Evolutionary conservation across 1,140 invertebrate genomes (phyloP).

Genomic region (Euura lappo): DNA sequence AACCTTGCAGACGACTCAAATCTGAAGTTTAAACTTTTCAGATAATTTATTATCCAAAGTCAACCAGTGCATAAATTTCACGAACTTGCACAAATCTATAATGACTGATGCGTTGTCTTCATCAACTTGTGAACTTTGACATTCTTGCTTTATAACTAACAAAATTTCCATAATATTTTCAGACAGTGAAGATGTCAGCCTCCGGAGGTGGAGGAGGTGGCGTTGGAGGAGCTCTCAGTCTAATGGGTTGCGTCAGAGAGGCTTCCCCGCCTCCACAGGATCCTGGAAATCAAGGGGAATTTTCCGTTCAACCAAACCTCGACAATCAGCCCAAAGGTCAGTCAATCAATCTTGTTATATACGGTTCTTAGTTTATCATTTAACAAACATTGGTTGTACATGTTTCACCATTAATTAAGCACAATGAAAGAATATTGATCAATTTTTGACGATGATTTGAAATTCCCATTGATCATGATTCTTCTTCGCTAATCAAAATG

Average conservation of each 20-base stretch:
- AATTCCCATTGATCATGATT: no score
- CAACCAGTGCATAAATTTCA: no score
- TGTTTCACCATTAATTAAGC: no score
- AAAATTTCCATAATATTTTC: conserved; percentile 46
- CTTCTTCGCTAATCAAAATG: no score
- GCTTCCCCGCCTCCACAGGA: conserved; percentile 54
- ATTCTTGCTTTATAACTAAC: conserved; percentile 41
- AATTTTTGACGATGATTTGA: no score
- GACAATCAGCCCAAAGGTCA: conserved; percentile 6
- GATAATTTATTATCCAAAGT: no score
- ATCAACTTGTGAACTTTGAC: conserved; percentile 27
- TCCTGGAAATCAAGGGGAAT: background rate
- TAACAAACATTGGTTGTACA: no score
- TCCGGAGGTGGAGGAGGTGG: conserved; percentile 38
- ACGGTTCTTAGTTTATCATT: no score
- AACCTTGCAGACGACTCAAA: no score
- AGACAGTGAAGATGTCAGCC: conserved; percentile 45
- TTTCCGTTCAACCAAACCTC: background rate
- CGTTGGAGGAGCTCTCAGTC: conserved; percentile 54
- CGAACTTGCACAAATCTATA: background rate
- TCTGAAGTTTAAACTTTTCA: no score
- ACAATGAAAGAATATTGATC: no score
- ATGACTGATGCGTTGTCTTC: conserved; percentile 9
- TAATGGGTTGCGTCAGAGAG: conserved; percentile 61
- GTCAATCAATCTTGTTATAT: background rate